Percentiles rank a stretch among this genome's conserved stretches.
phyloP scores from a whole-genome alignment of 2,113 vertebrate species.

The Buteo buteo region DNA sequence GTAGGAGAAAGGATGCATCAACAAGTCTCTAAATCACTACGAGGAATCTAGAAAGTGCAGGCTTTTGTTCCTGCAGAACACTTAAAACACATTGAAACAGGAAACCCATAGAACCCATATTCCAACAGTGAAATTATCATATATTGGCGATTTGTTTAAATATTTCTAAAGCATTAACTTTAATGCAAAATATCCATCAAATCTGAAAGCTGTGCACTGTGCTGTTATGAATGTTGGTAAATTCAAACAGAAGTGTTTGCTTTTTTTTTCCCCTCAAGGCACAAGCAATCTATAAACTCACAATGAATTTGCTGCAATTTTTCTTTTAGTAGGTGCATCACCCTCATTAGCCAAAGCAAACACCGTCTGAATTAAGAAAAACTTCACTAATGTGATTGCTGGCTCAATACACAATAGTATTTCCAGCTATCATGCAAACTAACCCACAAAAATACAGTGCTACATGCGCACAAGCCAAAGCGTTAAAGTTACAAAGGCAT shows the following conservation, averaged over 20 bases:
- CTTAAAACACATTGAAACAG: neutral
- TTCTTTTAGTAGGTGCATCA: neutral
- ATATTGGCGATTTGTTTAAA: neutral
- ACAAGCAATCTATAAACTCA: neutral
- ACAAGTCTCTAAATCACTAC: neutral
- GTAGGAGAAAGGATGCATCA: neutral
- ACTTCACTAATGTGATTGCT: neutral
- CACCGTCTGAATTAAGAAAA: neutral
- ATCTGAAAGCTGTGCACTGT: neutral
- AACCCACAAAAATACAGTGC: neutral
- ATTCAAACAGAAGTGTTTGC: neutral
- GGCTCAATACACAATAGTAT: neutral
- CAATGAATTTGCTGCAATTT: neutral
- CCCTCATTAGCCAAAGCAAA: neutral
- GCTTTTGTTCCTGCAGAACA: neutral
- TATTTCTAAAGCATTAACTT: neutral
- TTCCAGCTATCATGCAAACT: slow-evolving; percentile 5
- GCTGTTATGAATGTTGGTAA: neutral
- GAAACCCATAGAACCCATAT: neutral
- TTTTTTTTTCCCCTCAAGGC: neutral
- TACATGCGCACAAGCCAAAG: slow-evolving; percentile 11
- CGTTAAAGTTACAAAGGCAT: neutral
- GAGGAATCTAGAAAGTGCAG: neutral
- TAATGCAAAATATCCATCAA: neutral
- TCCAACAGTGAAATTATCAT: neutral